Conservation (phyloP, 2,113 vertebrate species). For the Peromyscus leucopus region DNA sequence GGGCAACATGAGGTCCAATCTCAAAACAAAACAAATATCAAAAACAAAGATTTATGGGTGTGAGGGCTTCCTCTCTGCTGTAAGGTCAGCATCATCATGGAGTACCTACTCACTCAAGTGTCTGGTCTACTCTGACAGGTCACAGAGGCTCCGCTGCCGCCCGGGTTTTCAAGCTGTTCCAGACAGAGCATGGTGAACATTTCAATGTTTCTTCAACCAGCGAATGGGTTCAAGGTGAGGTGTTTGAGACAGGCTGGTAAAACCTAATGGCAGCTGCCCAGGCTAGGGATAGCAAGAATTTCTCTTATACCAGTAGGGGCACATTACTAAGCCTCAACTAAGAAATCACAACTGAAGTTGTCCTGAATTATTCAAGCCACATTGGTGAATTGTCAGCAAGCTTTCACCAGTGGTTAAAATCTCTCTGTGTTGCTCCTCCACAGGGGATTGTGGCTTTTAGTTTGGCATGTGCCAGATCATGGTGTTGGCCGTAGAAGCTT, state of each 20-base stretch:
- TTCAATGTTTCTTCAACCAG: slow-evolving; percentile 93
- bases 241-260: accelerated
- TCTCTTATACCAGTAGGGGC: not conserved
- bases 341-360: not conserved
- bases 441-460: not conserved
- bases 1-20: not conserved
- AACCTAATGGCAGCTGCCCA: accelerated
- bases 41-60: not conserved
- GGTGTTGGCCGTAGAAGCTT: not conserved
- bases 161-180: slow-evolving; percentile 90
- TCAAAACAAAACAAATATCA: not conserved
- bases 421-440: too few species aligned
- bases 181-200: slow-evolving; percentile 89
- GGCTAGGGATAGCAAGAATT: not conserved
- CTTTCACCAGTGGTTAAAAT: not conserved
- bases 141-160: slow-evolving; percentile 93
- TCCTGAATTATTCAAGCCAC: not conserved
- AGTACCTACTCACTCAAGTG: not conserved
- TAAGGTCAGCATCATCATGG: not conserved
- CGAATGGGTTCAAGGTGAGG: slow-evolving; percentile 97
- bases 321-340: accelerated
- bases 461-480: not conserved
- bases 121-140: slow-evolving; percentile 86
- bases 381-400: not conserved
- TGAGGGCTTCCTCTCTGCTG: not conserved